A percentile compares a stretch with the other conserved stretches of the same genome.
These are phyloP conservation scores for Trachymyrmex septentrionalis DNA, from an alignment of 1,140 invertebrate genomes.

Conservation along the genomic window DNA sequence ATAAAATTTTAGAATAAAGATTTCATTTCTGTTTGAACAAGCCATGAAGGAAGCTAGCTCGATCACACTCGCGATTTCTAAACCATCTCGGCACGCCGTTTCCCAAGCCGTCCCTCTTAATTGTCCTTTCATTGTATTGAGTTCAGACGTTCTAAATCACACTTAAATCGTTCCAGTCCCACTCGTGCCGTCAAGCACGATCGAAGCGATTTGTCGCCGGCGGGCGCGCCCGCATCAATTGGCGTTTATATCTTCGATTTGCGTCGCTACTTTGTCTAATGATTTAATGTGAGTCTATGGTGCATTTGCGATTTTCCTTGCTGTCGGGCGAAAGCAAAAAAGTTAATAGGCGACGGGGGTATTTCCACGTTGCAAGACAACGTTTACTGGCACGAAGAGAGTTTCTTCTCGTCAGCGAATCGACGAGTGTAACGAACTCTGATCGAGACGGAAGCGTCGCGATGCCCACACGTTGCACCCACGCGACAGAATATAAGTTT, in stretches of 20 bases:
- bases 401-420: not conserved
- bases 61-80: not conserved
- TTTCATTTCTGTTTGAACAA: not conserved
- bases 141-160: constrained; percentile 56
- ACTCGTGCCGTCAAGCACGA: constrained; percentile 35
- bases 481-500: constrained; percentile 69
- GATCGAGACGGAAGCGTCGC: constrained; percentile 27
- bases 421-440: constrained; percentile 58
- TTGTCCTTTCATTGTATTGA: constrained; percentile 18
- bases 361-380: constrained; percentile 32
- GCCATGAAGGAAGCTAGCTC: not conserved
- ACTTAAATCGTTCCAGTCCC: constrained; percentile 45
- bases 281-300: constrained; percentile 42
- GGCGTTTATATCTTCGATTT: constrained; percentile 44
- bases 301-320: constrained; percentile 41
- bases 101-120: constrained; percentile 32
- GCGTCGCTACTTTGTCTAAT: constrained; percentile 54
- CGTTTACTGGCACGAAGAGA: constrained; percentile 38
- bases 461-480: constrained; percentile 66
- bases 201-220: constrained; percentile 35
- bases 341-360: not conserved
- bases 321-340: constrained; percentile 7
- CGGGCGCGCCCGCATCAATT: constrained; percentile 54
- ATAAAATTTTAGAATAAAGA: not conserved
- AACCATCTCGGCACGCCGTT: constrained; percentile 11